These are phyloP conservation scores for Paradisaea rubra DNA, from an alignment of 2,113 vertebrate genomes.

Conservation along the genomic window DNA sequence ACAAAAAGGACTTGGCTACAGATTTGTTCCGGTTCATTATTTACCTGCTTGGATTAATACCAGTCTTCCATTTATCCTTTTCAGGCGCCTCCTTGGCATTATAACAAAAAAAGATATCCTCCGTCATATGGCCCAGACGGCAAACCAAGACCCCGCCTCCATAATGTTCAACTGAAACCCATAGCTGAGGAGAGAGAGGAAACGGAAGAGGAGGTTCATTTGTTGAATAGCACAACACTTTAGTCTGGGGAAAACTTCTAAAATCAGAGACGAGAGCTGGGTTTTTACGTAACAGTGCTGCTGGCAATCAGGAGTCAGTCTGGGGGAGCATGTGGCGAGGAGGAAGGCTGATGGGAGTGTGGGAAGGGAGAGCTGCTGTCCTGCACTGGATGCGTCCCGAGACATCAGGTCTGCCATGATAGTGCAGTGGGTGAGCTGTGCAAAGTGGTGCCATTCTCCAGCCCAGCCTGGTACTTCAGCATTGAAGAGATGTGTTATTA, in stretches of 20 bases:
- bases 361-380: conserved; percentile 17
- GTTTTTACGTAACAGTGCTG: conserved; percentile 52
- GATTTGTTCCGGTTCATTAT: not conserved
- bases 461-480: conserved; percentile 54
- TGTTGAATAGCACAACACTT: conserved; percentile 87
- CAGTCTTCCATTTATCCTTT: conserved; percentile 67
- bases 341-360: conserved; percentile 3
- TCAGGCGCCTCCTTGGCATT: conserved; percentile 98
- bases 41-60: conserved; percentile 52
- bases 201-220: conserved; percentile 81
- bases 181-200: conserved; percentile 78
- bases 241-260: conserved; percentile 68
- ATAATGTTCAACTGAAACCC: conserved; percentile 98
- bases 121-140: conserved; percentile 99
- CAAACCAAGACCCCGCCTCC: conserved; percentile 96
- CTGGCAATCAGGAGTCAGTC: conserved; percentile 54
- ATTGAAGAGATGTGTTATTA: conserved; percentile 5
- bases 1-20: conserved; percentile 69
- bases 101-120: conserved; percentile 99
- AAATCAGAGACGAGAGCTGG: conserved; percentile 40
- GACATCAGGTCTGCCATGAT: conserved; percentile 50
- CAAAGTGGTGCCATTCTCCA: not conserved
- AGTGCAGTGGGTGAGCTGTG: conserved; percentile 43
- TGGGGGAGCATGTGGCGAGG: conserved; percentile 13
- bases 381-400: conserved; percentile 66